A percentile compares a stretch with the other conserved stretches of the same genome.
These are phyloP conservation scores for Xenotilapia flavipinnis DNA, from an alignment of 2,113 vertebrate genomes.

Conservation along the genomic window DNA sequence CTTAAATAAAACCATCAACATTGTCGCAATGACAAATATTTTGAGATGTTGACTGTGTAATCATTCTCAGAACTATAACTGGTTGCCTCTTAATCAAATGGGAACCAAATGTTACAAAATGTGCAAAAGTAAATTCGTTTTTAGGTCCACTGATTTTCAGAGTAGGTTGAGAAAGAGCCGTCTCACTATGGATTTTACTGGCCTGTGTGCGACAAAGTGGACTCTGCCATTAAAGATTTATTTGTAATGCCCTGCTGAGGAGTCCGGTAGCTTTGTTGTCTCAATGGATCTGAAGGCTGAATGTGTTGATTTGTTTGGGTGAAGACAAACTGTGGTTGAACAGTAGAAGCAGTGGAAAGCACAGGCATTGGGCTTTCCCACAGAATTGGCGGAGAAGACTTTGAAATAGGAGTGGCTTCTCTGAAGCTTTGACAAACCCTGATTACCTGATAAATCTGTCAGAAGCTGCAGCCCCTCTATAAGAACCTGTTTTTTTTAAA, in stretches of 20 bases:
- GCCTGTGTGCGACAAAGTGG: slow-evolving; percentile 17
- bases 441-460: slow-evolving; percentile 54
- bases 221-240: slow-evolving; percentile 31
- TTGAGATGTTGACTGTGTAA: background rate
- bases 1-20: background rate
- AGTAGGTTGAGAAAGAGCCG: slow-evolving; percentile 10
- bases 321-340: background rate
- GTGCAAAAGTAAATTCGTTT: background rate
- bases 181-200: slow-evolving; percentile 31
- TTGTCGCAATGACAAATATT: background rate
- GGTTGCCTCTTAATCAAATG: background rate
- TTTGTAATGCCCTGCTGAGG: slow-evolving; percentile 13
- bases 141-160: background rate
- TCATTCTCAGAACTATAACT: background rate
- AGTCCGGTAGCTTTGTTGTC: slow-evolving; percentile 20
- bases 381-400: slow-evolving; percentile 28
- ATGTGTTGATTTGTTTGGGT: slow-evolving; percentile 20
- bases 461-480: slow-evolving; percentile 4
- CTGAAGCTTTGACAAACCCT: slow-evolving; percentile 44
- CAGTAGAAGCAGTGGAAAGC: slow-evolving; percentile 37
- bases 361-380: slow-evolving; percentile 35
- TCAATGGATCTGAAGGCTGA: background rate
- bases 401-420: slow-evolving; percentile 58
- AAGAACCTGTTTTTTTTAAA: slow-evolving; percentile 26
- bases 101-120: background rate